Evolutionary conservation across 2,888 invertebrate genomes (phyloP), one percentile per base, ranked within the genome.

Genomic region (Erynnis tages): DNA sequence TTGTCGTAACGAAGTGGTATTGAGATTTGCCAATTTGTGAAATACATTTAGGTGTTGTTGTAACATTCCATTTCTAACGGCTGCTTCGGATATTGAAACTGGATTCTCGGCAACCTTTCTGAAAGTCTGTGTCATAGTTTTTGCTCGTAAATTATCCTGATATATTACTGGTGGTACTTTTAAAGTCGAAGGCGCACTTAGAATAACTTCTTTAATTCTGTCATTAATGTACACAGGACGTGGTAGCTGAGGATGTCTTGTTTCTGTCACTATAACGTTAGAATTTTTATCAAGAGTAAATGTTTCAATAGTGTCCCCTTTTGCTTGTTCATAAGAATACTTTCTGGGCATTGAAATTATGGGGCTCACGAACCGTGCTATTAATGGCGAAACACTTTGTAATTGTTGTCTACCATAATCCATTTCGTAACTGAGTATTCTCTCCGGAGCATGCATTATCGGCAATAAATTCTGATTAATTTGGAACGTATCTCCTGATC

Each of bases 291-390:
- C 58, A 1, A 65, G 60, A n/a, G 61, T 57, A 41, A 62, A 76
- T 0, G 56, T 60, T 40, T 61, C 68, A 13, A 64, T 47, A 13
- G 62, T 63, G 7, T 62, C 64, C 23, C 65, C 63, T 3, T 55
- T 52, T 2, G 60, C 55, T n/a, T 75, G 67, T 49, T 65, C 61
- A 48, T 74, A 73, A 1, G 61, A 70, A 57, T 73, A 74, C 44
- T 54, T 65, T 0, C 57, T 56, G 38, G 65, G 55, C 13, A 61
- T 35, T 2, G 60, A 54, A 17, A 55, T 16, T 8, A 54, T 32
- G 8, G 58, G 38, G 6, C n/a, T 25, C 4, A 4, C 23, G 8
- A 46, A 35, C 17, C 16, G 2, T 2, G 10, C 25, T 8, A 35
- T 3, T 16, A 32, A 13, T n/a, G 13, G 44, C 4, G 16, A n/a